A percentile compares a stretch with the other conserved stretches of the same genome.
These are phyloP conservation scores for Accipiter virgatus DNA, from an alignment of 2,113 vertebrate genomes.

Conservation along the genomic window DNA sequence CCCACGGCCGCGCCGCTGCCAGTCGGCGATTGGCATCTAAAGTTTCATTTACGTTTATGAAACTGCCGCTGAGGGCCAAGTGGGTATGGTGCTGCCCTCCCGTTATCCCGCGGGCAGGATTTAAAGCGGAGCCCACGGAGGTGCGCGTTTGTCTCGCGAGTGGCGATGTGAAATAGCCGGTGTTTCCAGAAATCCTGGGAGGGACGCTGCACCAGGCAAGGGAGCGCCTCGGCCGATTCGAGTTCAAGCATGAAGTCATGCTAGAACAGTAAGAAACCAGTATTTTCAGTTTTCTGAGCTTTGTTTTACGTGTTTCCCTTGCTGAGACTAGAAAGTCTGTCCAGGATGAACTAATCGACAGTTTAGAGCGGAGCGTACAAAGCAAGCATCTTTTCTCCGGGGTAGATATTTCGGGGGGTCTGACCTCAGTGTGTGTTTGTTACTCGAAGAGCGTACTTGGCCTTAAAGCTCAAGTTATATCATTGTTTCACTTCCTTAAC, in stretches of 20 bases:
- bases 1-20: not conserved
- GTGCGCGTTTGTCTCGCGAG: not conserved
- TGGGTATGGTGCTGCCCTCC: not conserved
- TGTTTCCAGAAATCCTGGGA: not conserved
- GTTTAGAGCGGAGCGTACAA: not conserved
- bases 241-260: not conserved
- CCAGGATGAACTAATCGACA: not conserved
- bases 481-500: not conserved
- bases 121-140: not conserved
- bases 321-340: not conserved
- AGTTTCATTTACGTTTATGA: conserved; percentile 50
- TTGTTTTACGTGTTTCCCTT: not conserved
- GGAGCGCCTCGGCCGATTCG: not conserved
- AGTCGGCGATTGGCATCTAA: conserved; percentile 32
- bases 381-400: not conserved
- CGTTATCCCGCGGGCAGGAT: not conserved
- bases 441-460: not conserved
- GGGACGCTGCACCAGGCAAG: not conserved
- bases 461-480: not conserved
- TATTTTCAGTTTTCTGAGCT: not conserved
- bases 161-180: not conserved
- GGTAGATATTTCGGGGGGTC: not conserved
- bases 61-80: not conserved
- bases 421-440: not conserved
- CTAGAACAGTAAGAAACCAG: conserved; percentile 17